Evolutionary conservation across 2,888 invertebrate genomes (phyloP).

Genomic region (Dolomedes plantarius): DNA sequence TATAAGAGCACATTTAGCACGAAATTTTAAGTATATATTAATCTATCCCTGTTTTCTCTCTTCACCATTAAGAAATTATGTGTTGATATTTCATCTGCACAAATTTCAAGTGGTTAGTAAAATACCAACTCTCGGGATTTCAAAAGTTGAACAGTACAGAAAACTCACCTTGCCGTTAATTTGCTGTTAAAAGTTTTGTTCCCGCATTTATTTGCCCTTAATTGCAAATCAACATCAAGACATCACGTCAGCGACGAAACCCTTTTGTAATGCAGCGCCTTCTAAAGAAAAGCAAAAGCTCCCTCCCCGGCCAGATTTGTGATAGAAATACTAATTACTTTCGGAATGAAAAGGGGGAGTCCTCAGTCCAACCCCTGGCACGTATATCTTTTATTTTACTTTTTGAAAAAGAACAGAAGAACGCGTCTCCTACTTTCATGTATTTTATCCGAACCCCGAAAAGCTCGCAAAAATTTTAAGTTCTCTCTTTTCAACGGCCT

Average conservation of each 20-base stretch:
- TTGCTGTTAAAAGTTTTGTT: too few species aligned
- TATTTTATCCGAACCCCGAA: constrained; percentile 15
- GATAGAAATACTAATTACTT: constrained; percentile 64
- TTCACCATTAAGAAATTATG: too few species aligned
- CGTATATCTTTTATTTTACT: constrained; percentile 9
- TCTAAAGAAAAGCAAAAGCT: background rate
- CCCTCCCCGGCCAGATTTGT: background rate
- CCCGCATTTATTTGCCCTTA: background rate
- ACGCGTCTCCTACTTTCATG: constrained; percentile 17
- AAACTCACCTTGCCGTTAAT: too few species aligned
- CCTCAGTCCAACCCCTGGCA: background rate
- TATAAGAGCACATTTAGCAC: too few species aligned
- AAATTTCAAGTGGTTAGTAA: too few species aligned
- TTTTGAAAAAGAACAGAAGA: constrained; percentile 8
- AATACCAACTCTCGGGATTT: too few species aligned
- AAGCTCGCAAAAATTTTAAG: constrained; percentile 41
- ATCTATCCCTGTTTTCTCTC: too few species aligned
- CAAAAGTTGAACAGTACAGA: too few species aligned
- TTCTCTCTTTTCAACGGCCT: constrained; percentile 12
- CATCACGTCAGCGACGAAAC: background rate
- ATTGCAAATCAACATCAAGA: background rate
- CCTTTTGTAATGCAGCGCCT: background rate
- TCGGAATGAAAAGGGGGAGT: background rate
- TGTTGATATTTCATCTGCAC: too few species aligned
- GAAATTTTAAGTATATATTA: too few species aligned